Evolutionary conservation across 2,888 invertebrate species (phyloP), one percentile per base, ranked within the genome.

Genomic region (Thelaira solivaga): DNA sequence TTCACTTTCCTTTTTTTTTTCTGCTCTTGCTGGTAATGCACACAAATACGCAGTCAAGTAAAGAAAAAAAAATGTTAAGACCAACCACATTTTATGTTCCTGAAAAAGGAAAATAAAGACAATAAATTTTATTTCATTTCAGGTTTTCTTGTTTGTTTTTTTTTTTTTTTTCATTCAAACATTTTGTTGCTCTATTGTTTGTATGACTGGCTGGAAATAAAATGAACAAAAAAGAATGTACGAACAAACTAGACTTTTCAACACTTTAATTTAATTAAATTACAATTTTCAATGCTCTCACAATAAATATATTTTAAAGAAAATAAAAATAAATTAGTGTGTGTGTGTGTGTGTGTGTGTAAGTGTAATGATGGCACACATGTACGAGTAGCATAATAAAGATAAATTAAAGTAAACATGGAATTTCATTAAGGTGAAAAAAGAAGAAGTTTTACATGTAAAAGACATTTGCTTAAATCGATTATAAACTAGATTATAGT

Each of bases 1-100:
- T 76, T 69, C 75, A 76, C 75, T 76, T 76, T 76, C 62, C 57
- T 69, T 69, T 75, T 53, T 57, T 43, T 55, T 22, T n/a, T n/a
- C n/a, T n/a, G n/a, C n/a, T n/a, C n/a, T n/a, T n/a, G n/a, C n/a
- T n/a, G n/a, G n/a, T 24, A 26, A 55, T 55, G 55, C 57, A 64
- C 22, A 45, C 13, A 55, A 57, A 51, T 10, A 8, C 11, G 2
- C n/a, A 34, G 24, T n/a, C n/a, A n/a, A n/a, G n/a, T n/a, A 11
- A 4, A 24, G 2, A 45, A 13, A 55, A 13, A 55, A 45, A 36
- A 22, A 47, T 8, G 8, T 11, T 53, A 51, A 22, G 34, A 39
- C 13, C 11, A 39, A 57, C 53, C 74, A 69, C 55, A 69, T 41
- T 45, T 49, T 20, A 26, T 69, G 51, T 22, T 13, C 34, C 31